Evolutionary conservation across 2,888 invertebrate genomes (phyloP).

Genomic region (Ormyrus labotus): DNA sequence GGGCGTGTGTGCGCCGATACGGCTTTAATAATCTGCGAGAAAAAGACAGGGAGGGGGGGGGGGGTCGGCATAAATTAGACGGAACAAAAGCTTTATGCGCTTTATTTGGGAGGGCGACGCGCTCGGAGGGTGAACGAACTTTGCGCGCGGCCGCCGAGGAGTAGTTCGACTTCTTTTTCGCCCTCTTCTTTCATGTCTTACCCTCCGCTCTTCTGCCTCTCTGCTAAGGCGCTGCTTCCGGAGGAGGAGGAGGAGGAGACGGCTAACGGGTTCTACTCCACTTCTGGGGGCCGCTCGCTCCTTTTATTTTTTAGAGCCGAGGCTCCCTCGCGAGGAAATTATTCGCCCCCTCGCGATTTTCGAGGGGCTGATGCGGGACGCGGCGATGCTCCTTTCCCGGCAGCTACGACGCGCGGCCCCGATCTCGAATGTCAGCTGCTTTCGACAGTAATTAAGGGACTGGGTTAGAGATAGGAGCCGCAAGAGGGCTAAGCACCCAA

Average conservation of each 20-base stretch:
- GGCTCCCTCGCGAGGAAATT: neutral
- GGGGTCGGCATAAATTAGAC: constrained; percentile 39
- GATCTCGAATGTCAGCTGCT: too few relatives aligned
- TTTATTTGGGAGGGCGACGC: constrained; percentile 56
- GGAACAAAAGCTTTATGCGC: constrained; percentile 50
- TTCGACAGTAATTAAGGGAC: too few relatives aligned
- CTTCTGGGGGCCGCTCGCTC: neutral
- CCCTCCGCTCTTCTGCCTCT: constrained; percentile 14
- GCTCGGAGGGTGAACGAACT: constrained; percentile 51
- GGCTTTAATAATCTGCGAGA: constrained; percentile 40
- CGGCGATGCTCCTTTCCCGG: too few relatives aligned
- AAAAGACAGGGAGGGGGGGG: neutral
- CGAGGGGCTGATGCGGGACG: neutral
- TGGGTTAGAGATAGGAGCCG: too few relatives aligned
- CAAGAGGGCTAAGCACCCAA: too few relatives aligned
- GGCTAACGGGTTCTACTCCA: neutral
- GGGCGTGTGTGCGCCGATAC: constrained; percentile 4
- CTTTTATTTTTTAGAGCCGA: neutral
- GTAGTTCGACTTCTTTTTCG: constrained; percentile 49
- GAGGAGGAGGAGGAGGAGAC: too few relatives aligned
- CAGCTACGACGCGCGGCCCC: too few relatives aligned
- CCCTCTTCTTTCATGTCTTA: constrained; percentile 41
- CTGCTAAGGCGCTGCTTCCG: neutral
- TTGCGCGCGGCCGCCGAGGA: constrained; percentile 5
- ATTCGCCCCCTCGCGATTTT: constrained; percentile 5